Conservation (phyloP, 2,888 invertebrate genomes). For the Azorinus chamasolen region DNA sequence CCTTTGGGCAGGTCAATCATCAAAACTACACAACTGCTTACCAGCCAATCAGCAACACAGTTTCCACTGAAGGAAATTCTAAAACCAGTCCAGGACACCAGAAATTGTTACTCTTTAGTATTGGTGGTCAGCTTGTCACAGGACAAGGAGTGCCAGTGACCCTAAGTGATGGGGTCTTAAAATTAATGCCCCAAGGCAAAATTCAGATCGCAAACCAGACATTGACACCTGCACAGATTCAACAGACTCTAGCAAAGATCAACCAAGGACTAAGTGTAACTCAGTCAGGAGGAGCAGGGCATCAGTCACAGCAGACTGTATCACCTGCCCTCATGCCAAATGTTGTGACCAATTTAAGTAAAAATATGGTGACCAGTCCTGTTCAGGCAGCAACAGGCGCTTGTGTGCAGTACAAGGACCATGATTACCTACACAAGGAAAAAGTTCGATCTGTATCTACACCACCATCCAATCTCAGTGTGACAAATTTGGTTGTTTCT, state of each 20-base stretch:
- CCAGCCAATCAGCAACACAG: no score
- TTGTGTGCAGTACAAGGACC: neutral
- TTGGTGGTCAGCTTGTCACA: slow-evolving; percentile 81
- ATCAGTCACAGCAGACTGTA: neutral
- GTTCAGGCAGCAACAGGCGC: neutral
- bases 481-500: neutral
- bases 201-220: slow-evolving; percentile 70
- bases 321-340: neutral
- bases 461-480: neutral
- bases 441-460: neutral
- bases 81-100: slow-evolving; percentile 39
- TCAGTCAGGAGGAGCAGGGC: neutral
- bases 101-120: slow-evolving; percentile 75
- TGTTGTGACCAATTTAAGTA: neutral
- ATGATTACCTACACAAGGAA: slow-evolving; percentile 3
- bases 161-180: slow-evolving; percentile 74
- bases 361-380: neutral
- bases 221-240: slow-evolving; percentile 61
- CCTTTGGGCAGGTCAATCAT: neutral
- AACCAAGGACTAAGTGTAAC: slow-evolving; percentile 27
- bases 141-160: slow-evolving; percentile 80
- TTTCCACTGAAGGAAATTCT: neutral
- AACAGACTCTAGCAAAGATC: slow-evolving; percentile 60
- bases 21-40: no score
- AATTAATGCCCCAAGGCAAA: slow-evolving; percentile 71